Conservation (phyloP, 2,888 invertebrate species). For the Corbicula japonica region DNA sequence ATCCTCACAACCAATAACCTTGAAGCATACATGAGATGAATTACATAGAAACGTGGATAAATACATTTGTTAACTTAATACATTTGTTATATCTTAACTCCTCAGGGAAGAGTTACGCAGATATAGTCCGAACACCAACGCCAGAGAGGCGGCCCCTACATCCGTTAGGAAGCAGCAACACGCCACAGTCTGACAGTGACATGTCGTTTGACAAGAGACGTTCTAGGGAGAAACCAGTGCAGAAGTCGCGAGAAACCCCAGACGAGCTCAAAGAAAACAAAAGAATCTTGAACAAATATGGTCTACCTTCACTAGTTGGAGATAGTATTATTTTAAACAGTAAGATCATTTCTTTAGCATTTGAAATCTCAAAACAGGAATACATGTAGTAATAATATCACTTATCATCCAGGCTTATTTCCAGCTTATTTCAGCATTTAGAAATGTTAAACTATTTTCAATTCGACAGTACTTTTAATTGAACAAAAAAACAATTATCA, state of each 20-base stretch:
- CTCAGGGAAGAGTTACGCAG: slow-evolving; percentile 33
- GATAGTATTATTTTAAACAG: slow-evolving; percentile 36
- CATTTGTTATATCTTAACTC: background rate
- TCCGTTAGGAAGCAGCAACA: slow-evolving; percentile 40
- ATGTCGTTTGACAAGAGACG: slow-evolving; percentile 29
- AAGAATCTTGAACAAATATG: slow-evolving; percentile 39
- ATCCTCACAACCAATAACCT: too few species aligned
- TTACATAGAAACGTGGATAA: too few species aligned
- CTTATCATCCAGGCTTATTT: too few species aligned
- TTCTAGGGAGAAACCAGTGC: slow-evolving; percentile 12
- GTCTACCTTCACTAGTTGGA: slow-evolving; percentile 45
- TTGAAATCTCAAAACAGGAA: too few species aligned
- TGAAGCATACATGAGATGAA: too few species aligned
- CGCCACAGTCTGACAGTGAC: slow-evolving; percentile 38
- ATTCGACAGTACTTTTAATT: too few species aligned
- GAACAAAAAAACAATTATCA: too few species aligned
- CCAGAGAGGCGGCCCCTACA: slow-evolving; percentile 36
- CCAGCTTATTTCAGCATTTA: too few species aligned
- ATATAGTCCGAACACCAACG: slow-evolving; percentile 16
- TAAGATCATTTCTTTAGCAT: too few species aligned
- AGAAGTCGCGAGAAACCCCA: slow-evolving; percentile 16
- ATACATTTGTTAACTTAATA: too few species aligned
- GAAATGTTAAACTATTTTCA: too few species aligned
- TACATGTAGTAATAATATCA: too few species aligned
- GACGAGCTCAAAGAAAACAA: slow-evolving; percentile 27